A percentile compares a stretch with the other conserved stretches of the same genome.
Evolutionary conservation across 2,797 vertebrate genomes (phyloP).

Genomic region (Amblyopsis hoosieri): DNA sequence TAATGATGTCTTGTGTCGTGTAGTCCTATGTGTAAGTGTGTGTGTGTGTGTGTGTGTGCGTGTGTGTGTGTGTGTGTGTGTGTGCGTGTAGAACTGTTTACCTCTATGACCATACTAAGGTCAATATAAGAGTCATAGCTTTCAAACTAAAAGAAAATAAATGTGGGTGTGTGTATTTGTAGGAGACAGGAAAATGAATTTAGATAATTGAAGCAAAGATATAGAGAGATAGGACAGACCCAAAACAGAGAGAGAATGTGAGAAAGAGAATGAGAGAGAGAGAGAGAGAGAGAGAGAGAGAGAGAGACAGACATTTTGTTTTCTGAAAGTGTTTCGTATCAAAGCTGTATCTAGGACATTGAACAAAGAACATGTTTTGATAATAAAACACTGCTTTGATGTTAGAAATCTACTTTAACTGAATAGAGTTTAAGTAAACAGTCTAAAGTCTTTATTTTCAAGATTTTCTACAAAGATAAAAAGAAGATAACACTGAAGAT

Average conservation of each 20-base stretch:
- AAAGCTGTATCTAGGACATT: not conserved
- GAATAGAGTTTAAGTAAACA: too few species aligned
- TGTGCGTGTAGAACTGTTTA: not conserved
- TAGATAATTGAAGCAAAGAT: not conserved
- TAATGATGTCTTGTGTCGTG: constrained; percentile 39
- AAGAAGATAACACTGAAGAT: too few species aligned
- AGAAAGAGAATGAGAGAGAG: constrained; percentile 2
- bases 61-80: constrained; percentile 6
- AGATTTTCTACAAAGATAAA: too few species aligned
- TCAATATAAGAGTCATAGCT: not conserved
- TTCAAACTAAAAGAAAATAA: not conserved
- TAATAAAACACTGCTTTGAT: too few species aligned
- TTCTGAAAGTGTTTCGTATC: not conserved
- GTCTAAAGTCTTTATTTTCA: too few species aligned
- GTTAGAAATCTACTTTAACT: too few species aligned
- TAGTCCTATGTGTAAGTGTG: constrained; percentile 7
- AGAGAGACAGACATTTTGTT: not conserved
- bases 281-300: constrained; percentile 6
- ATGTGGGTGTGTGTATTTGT: not conserved
- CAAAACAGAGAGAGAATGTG: constrained; percentile 1
- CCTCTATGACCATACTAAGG: not conserved
- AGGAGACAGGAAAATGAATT: not conserved
- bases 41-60: not conserved
- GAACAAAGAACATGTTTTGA: too few species aligned
- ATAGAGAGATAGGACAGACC: not conserved